Conservation (phyloP, 2,888 invertebrate genomes). For the Eucera pruinosa region DNA sequence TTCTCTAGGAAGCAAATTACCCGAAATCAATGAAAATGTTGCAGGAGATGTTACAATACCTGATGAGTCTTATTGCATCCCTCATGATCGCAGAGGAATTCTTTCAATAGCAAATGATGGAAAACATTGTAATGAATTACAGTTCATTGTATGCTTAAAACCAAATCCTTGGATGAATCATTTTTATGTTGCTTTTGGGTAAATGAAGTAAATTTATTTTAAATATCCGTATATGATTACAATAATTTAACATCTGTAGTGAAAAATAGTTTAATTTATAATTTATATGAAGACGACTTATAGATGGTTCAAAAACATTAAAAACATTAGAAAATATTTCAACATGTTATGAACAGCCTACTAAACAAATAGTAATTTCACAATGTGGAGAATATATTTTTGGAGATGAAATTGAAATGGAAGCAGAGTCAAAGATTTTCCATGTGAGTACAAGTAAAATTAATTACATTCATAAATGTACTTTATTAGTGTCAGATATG, state of each 20-base stretch:
- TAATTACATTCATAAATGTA: neutral
- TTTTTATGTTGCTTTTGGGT: slow-evolving; percentile 91
- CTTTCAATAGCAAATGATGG: slow-evolving; percentile 90
- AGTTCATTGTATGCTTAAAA: slow-evolving; percentile 89
- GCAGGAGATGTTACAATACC: slow-evolving; percentile 84
- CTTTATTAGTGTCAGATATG: neutral
- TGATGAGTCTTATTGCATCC: slow-evolving; percentile 89
- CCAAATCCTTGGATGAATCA: slow-evolving; percentile 89
- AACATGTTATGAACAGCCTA: slow-evolving; percentile 88
- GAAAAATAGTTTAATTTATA: slow-evolving; percentile 6
- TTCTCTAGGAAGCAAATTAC: slow-evolving; percentile 44
- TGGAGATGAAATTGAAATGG: slow-evolving; percentile 50
- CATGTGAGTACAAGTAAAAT: slow-evolving; percentile 40
- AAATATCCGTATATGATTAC: neutral
- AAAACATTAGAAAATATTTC: slow-evolving; percentile 87
- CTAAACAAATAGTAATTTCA: slow-evolving; percentile 60
- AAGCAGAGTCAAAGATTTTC: slow-evolving; percentile 51
- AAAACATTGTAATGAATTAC: slow-evolving; percentile 89
- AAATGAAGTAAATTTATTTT: slow-evolving; percentile 47
- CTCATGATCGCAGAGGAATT: slow-evolving; percentile 88
- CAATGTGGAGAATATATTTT: slow-evolving; percentile 69
- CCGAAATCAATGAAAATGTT: slow-evolving; percentile 78
- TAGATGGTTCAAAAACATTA: slow-evolving; percentile 88
- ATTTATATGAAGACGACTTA: slow-evolving; percentile 85
- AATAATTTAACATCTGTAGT: neutral